Conservation (phyloP, 2,888 invertebrate species). For the Cephus rjabovi region DNA sequence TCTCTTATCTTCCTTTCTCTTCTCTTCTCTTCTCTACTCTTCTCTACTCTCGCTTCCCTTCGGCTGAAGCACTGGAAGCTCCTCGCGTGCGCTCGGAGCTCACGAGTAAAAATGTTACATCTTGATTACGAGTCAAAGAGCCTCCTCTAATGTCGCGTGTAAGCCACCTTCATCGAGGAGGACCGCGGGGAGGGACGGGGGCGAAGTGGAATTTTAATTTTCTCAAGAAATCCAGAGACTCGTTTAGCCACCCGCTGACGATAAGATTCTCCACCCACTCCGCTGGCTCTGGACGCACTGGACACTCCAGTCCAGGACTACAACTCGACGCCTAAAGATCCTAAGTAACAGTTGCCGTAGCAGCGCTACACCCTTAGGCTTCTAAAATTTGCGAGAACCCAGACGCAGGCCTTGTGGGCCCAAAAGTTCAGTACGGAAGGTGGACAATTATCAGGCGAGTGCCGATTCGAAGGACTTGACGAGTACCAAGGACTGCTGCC, state of each 20-base stretch:
- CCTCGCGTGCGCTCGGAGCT: not conserved
- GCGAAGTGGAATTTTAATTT: conserved; percentile 45
- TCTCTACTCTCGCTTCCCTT: too few species aligned
- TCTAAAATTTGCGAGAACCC: too few species aligned
- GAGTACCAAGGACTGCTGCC: too few species aligned
- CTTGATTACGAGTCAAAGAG: conserved; percentile 40
- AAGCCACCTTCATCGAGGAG: conserved; percentile 16
- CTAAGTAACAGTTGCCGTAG: too few species aligned
- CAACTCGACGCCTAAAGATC: too few species aligned
- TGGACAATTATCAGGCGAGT: too few species aligned
- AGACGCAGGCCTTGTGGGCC: too few species aligned
- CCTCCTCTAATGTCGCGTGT: conserved; percentile 22
- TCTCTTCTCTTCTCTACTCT: too few species aligned
- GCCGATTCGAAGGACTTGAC: too few species aligned
- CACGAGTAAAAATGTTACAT: conserved; percentile 40
- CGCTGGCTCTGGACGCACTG: not conserved
- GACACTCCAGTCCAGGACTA: too few species aligned
- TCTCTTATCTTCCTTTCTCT: not conserved
- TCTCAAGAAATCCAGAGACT: conserved; percentile 46
- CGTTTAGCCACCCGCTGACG: conserved; percentile 32
- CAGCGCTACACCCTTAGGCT: too few species aligned
- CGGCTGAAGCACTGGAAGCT: not conserved
- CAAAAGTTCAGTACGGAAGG: too few species aligned
- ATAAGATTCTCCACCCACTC: conserved; percentile 41
- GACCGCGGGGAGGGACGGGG: not conserved